A percentile compares a stretch with the other conserved stretches of the same genome.
These are phyloP conservation scores for Megastigmus dorsalis DNA, from an alignment of 2,888 invertebrate species.

Conservation along the genomic window DNA sequence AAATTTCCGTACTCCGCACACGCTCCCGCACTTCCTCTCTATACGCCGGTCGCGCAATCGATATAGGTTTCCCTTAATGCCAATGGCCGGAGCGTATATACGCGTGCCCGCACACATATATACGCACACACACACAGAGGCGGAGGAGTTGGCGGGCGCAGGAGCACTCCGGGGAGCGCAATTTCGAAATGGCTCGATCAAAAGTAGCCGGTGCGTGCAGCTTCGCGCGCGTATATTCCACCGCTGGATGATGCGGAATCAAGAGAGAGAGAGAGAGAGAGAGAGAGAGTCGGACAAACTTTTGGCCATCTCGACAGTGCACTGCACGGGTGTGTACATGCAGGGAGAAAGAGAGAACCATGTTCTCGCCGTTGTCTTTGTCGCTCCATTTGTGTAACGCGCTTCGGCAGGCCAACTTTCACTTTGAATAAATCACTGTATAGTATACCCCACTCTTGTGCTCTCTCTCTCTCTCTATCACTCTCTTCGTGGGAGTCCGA, in stretches of 20 bases:
- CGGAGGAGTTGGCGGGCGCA: no score
- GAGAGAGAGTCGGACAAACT: constrained; percentile 11
- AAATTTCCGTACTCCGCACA: no score
- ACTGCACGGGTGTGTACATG: no score
- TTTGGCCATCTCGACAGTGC: no score
- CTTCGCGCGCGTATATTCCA: neutral
- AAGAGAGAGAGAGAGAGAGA: no score
- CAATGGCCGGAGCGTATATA: constrained; percentile 13
- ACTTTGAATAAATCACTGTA: constrained; percentile 49
- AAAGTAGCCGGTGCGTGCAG: constrained; percentile 32
- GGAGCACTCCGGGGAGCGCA: constrained; percentile 9
- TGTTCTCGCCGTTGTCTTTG: no score
- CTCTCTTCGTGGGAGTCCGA: no score
- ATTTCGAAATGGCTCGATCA: constrained; percentile 54
- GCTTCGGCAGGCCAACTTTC: constrained; percentile 31
- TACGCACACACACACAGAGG: neutral
- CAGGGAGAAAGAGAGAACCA: neutral
- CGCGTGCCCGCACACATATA: neutral
- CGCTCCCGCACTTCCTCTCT: no score
- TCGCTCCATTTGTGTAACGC: constrained; percentile 12
- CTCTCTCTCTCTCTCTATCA: no score
- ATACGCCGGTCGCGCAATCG: constrained; percentile 19
- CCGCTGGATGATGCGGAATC: neutral
- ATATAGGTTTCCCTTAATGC: constrained; percentile 35
- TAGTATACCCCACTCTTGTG: no score